Evolutionary conservation across 2,888 invertebrate species (phyloP), one percentile per base, ranked within the genome.

Genomic region (Chromoteleia sp.): DNA sequence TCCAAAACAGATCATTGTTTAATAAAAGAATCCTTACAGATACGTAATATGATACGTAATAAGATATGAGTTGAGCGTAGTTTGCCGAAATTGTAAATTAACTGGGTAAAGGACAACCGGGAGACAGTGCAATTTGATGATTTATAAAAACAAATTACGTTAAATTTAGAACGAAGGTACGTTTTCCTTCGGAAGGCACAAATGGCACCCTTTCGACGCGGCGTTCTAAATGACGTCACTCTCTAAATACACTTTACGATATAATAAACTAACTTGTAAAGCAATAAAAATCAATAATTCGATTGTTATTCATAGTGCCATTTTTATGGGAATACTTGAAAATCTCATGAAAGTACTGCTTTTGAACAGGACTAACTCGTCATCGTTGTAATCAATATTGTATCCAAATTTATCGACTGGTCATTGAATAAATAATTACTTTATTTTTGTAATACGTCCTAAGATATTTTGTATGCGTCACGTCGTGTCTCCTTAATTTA

Each of bases 91-190:
- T 56, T 36, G 33, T 56, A 56, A 58, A 58, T 41, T 39, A 41
- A 41, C 41, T 58, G 39, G 12, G 41, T 36, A 58, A 58, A 25
- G 21, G 58, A 25, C 41, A 58, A 41, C 6, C 19, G 41, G 58
- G 41, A 41, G 15, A 10, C 48, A 52, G 39, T 45, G 8, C 41
- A 65, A 52, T 65, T 65, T 65, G 39, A 52, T 52, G 65, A 52
- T 65, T 65, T 65, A 65, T 52, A 65, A 65, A 65, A 52, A 65
- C 50, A 41, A 52, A 65, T 65, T 65, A 65, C 36, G 25, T 6
- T 2, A 17, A 65, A 29, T 65, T 65, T 52, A 39, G 10, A 65
- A 33, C 29, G 21, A 48, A 36, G 36, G 14, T 36, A 29, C 21
- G 25, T 36, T 65, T 25, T 15, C 8, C 52, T 12, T 41, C 19